Base-by-base conservation (phyloP, 2,888 invertebrate species). In the Noctua janthe region DNA sequence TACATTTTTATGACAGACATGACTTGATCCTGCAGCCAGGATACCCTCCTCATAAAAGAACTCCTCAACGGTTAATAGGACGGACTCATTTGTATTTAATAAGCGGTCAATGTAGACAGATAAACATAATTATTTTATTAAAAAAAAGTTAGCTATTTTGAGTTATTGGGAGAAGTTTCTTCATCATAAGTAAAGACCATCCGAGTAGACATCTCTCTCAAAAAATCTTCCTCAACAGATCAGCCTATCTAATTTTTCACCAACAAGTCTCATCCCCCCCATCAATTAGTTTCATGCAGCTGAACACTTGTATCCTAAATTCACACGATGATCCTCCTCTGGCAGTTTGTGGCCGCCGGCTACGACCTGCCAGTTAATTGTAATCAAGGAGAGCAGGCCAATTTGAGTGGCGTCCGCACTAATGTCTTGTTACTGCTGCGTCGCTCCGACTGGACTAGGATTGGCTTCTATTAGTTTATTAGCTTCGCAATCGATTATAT, bases 291-390 rank as follows among this genome's bases (percentile, higher is more conserved):
- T 78, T 66, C 77, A 79, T 80, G 76, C 54, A 73, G 49, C 78
- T 71, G 83, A 80, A 77, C 90, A 88, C 84, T 89, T 89, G 90
- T 84, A 82, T 86, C 79, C 83, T 86, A 86, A 86, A 88, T 92
- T 92, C 91, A 91, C 90, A 89, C 90, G 92, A 91, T 91, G 92
- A 91, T 93, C 91, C 91, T 92, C 88, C 89, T 86, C 90, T 89
- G 92, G 92, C 93, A 91, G 91, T 87, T 89, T 88, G 90, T 91
- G 88, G 92, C 93, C 91, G 84, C 83, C 84, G 93, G 94, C 93
- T 91, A 92, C 93, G 92, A 92, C 93, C 92, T 89, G 91, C 91
- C 91, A 91, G 92, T 95, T 95, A 95, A 95, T 95, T 95, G 92
- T 95, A 94, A 95, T 95, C 94, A 94, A 94, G 94, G 91, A 90